Evolutionary conservation across 2,797 vertebrate species (phyloP), one percentile per base, ranked within the genome.

Genomic region (Cryptoblepharus egeriae): DNA sequence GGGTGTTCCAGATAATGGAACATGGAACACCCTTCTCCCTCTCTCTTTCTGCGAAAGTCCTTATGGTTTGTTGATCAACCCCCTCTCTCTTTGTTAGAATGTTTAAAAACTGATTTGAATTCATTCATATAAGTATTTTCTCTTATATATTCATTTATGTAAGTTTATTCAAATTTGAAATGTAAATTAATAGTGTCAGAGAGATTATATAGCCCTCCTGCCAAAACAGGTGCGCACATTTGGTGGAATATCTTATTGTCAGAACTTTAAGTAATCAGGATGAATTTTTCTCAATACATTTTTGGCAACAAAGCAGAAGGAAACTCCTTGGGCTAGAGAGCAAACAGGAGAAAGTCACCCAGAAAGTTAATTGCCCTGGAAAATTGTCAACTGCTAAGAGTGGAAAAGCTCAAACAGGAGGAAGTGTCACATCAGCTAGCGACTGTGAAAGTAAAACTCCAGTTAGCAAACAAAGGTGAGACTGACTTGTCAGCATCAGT

Each of bases 361-460:
- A 82, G 0, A 1, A 26, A 85, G 70, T 76, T 75, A 80, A 88
- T 55, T 87, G 86, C 87, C 91, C 86, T 78, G 87, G 88, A 90
- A 92, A 92, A 89, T 88, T 87, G 84, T 84, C 90, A 89, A 76
- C 65, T 81, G 75, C 89, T 87, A 87, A 82, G 84, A 90, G 35
- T 64, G 88, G 63, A 88, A 88, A 90, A 88, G 80, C 70, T 88
- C 85, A 87, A 87, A 80, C 83, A 5, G 8, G 91, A 5, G 6
- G 91, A 88, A 77, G 76, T 80, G 88, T 80, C 65, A 86, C 83
- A 58, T 84, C 91, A 88, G 83, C 84, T 90, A 85, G 64, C 88
- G 85, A 84, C 88, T 84, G 82, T 83, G 90, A 83, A 88, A 88
- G 91, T 72, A 71, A 75, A 75, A 84, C n/a, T 35, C 28, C 68